phyloP scores from a whole-genome alignment of 1,140 invertebrate genomes.

The Heliconius himera region DNA sequence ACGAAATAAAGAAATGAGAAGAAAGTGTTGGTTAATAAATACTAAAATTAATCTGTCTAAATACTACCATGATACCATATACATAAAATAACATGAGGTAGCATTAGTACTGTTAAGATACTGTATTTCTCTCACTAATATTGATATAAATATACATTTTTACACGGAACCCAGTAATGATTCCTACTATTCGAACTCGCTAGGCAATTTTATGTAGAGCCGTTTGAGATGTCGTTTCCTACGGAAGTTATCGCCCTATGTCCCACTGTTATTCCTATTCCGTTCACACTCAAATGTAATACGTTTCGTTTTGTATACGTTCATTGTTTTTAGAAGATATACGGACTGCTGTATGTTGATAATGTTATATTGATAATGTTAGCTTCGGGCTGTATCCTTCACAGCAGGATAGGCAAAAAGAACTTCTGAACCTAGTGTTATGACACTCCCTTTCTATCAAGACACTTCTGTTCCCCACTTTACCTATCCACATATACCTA shows the following conservation, averaged over 20 bases:
- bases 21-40: too few relatives aligned
- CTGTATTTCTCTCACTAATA: background rate
- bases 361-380: background rate
- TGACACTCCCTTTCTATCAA: too few relatives aligned
- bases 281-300: slow-evolving; percentile 26
- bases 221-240: slow-evolving; percentile 38
- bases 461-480: too few relatives aligned
- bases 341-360: background rate
- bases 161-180: background rate
- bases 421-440: too few relatives aligned
- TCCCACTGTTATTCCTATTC: slow-evolving; percentile 23
- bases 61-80: too few relatives aligned
- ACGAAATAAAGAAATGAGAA: too few relatives aligned
- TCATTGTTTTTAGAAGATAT: slow-evolving; percentile 16
- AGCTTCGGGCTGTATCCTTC: background rate
- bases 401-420: too few relatives aligned
- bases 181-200: background rate
- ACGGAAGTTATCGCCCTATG: slow-evolving; percentile 28
- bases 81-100: too few relatives aligned
- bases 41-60: too few relatives aligned
- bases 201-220: slow-evolving; percentile 21
- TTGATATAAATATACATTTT: background rate
- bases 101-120: too few relatives aligned
- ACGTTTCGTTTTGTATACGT: slow-evolving; percentile 27
- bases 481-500: too few relatives aligned